phyloP scores from a whole-genome alignment of 2,797 vertebrate species.

The Gambelia wislizenii region DNA sequence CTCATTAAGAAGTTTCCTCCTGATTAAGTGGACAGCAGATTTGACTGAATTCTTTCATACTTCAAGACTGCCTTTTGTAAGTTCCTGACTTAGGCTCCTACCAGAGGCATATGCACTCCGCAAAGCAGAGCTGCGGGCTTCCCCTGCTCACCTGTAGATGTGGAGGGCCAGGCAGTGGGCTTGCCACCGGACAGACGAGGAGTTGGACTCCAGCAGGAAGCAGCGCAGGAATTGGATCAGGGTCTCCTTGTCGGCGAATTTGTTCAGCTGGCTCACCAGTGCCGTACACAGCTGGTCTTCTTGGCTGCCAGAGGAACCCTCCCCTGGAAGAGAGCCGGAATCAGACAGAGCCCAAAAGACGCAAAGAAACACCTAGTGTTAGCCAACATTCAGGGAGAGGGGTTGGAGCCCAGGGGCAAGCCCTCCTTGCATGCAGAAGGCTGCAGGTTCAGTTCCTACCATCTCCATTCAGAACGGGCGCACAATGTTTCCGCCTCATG shows the following conservation, averaged over 20 bases:
- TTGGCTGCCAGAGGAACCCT: slow-evolving; percentile 89
- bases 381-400: too few species aligned
- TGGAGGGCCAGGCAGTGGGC: slow-evolving; percentile 96
- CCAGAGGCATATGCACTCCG: background rate
- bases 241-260: slow-evolving; percentile 98
- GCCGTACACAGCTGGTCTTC: slow-evolving; percentile 97
- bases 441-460: too few species aligned
- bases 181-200: slow-evolving; percentile 97
- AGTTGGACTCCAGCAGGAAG: slow-evolving; percentile 97
- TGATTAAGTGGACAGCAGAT: background rate
- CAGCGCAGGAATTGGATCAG: slow-evolving; percentile 97
- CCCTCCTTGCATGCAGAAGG: too few species aligned
- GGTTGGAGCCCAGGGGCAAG: too few species aligned
- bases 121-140: background rate
- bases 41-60: background rate
- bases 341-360: background rate
- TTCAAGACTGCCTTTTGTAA: too few species aligned
- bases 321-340: slow-evolving; percentile 78
- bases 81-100: background rate
- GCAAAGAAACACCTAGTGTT: background rate
- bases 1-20: too few species aligned
- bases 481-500: too few species aligned
- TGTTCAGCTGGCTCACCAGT: slow-evolving; percentile 97
- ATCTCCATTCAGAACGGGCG: too few species aligned
- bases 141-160: slow-evolving; percentile 91